These are phyloP conservation scores for Latheticus oryzae DNA, from an alignment of 2,888 invertebrate species.

Conservation along the genomic window DNA sequence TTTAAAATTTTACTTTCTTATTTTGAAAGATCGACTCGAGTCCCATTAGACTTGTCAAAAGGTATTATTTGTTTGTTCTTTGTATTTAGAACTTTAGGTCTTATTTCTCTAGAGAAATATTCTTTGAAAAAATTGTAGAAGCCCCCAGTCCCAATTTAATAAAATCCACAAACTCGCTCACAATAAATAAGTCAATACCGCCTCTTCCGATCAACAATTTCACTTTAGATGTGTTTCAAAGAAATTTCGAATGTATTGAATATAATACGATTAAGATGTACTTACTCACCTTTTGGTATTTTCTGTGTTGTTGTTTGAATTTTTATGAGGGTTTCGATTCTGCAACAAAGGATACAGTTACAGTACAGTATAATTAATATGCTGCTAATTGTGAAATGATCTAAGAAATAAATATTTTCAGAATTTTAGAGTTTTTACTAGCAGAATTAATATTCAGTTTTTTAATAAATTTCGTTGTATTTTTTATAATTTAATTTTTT, in stretches of 20 bases:
- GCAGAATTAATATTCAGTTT: no score
- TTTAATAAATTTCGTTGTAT: no score
- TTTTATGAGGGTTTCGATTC: constrained; percentile 47
- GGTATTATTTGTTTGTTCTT: constrained; percentile 40
- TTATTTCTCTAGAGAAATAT: constrained; percentile 38
- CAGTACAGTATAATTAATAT: no score
- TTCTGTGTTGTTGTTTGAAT: constrained; percentile 50
- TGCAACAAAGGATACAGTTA: constrained; percentile 45
- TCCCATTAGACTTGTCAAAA: constrained; percentile 39
- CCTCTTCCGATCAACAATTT: constrained; percentile 10
- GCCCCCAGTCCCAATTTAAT: constrained; percentile 32
- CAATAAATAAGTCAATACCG: constrained; percentile 33
- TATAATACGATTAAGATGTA: no score
- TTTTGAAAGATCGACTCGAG: constrained; percentile 34
- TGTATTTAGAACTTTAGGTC: constrained; percentile 37
- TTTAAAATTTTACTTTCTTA: constrained; percentile 38
- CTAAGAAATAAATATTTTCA: no score
- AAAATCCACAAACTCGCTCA: constrained; percentile 37
- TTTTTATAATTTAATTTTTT: no score
- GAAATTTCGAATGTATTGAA: no score
- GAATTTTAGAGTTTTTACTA: no score
- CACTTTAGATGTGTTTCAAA: no score
- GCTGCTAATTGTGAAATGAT: no score
- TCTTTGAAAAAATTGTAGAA: constrained; percentile 18
- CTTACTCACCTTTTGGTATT: constrained; percentile 51